Conservation (phyloP, 2,113 vertebrate species). For the Amphilophus citrinellus region DNA sequence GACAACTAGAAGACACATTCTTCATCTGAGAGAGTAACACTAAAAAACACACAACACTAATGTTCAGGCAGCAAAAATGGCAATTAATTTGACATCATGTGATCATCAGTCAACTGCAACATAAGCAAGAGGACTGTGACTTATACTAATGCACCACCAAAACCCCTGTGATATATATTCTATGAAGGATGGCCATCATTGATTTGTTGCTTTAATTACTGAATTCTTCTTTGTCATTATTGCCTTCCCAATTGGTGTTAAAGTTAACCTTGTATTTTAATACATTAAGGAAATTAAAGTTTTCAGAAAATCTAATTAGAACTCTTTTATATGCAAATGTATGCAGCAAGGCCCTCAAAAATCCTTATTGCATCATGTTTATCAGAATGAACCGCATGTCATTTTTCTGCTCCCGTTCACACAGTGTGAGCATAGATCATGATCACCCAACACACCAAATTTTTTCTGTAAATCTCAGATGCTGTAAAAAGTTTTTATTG, state of each 20-base stretch:
- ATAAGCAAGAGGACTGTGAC: background rate
- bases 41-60: background rate
- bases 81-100: constrained; percentile 4
- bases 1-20: background rate
- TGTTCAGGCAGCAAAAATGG: background rate
- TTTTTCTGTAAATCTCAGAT: background rate
- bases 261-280: background rate
- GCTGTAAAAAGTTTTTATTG: background rate
- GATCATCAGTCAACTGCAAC: background rate
- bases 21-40: background rate
- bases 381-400: background rate
- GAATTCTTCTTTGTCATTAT: background rate
- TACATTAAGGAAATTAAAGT: background rate
- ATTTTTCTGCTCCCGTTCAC: background rate
- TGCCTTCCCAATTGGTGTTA: background rate
- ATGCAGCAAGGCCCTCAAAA: background rate
- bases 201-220: background rate
- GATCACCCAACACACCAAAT: background rate
- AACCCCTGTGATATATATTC: background rate
- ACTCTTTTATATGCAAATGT: background rate
- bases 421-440: background rate
- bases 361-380: background rate
- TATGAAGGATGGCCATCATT: background rate
- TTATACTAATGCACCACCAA: background rate
- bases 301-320: background rate